Conservation (phyloP, 2,888 invertebrate genomes). For the Chymomyza fuscimana region DNA sequence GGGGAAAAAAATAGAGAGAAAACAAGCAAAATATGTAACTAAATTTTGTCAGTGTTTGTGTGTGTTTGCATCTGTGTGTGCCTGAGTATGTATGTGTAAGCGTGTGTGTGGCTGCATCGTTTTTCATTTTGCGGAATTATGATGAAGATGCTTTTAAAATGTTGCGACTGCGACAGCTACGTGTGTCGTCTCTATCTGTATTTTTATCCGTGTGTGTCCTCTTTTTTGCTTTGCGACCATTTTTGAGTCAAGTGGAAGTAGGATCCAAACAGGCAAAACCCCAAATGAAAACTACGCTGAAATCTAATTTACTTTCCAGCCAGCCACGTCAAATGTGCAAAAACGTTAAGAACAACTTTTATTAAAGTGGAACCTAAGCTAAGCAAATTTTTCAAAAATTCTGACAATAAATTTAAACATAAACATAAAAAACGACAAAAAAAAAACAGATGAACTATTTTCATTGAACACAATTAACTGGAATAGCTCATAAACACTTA, state of each 20-base stretch:
- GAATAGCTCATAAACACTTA: too few species aligned
- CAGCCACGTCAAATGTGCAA: conserved; percentile 16
- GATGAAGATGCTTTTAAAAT: conserved; percentile 64
- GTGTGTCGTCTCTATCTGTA: conserved; percentile 16
- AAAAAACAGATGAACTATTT: too few species aligned
- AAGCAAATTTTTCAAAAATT: neutral
- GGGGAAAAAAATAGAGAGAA: neutral
- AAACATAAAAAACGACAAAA: too few species aligned
- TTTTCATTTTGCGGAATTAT: conserved; percentile 58
- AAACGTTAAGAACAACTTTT: neutral
- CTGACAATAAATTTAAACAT: too few species aligned
- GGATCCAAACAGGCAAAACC: conserved; percentile 24
- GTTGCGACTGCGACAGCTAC: conserved; percentile 24
- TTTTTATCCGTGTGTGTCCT: conserved; percentile 27
- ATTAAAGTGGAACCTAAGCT: neutral
- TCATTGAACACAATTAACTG: too few species aligned
- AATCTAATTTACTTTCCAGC: conserved; percentile 58
- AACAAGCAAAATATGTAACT: conserved; percentile 35
- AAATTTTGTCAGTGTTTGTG: conserved; percentile 25
- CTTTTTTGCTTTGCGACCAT: conserved; percentile 40
- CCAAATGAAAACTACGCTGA: conserved; percentile 54
- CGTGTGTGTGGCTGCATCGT: conserved; percentile 37
- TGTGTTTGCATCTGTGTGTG: neutral
- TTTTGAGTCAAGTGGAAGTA: conserved; percentile 9
- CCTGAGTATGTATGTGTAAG: conserved; percentile 18